Conservation (phyloP, 2,888 invertebrate genomes). For the Agrotis clavis region DNA sequence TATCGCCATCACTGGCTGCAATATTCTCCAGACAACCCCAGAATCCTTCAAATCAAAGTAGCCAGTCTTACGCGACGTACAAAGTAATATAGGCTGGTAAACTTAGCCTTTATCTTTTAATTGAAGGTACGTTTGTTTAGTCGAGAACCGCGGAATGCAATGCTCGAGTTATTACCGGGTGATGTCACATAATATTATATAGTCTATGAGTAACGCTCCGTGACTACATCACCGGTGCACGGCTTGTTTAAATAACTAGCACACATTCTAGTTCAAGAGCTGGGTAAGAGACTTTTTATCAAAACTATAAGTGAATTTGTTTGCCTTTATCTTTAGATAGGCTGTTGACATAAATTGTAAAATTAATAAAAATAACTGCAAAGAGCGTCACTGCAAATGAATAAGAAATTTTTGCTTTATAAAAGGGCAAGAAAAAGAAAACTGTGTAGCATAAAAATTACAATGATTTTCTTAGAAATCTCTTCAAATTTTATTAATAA, state of each 20-base stretch:
- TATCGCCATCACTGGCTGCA: neutral
- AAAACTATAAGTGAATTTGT: neutral
- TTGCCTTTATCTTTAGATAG: neutral
- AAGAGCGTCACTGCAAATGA: too few relatives aligned
- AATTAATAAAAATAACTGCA: neutral
- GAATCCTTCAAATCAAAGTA: neutral
- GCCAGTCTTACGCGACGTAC: neutral
- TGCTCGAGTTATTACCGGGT: constrained; percentile 51
- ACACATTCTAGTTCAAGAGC: constrained; percentile 63
- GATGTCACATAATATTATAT: constrained; percentile 65
- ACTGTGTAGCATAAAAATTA: neutral
- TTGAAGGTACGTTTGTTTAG: constrained; percentile 72
- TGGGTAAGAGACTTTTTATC: neutral
- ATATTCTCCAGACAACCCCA: neutral
- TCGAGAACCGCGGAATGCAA: constrained; percentile 71
- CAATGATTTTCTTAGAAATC: constrained; percentile 6
- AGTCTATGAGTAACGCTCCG: constrained; percentile 67
- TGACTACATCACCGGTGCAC: constrained; percentile 65
- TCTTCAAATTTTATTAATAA: constrained; percentile 7
- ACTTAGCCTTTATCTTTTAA: constrained; percentile 57
- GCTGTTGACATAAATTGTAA: neutral
- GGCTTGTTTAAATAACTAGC: constrained; percentile 67
- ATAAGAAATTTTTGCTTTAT: neutral
- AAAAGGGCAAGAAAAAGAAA: too few relatives aligned
- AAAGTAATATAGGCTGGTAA: constrained; percentile 8